phyloP scores from a whole-genome alignment of 23 tunicate genomes.

The Halocynthia aurantium region DNA sequence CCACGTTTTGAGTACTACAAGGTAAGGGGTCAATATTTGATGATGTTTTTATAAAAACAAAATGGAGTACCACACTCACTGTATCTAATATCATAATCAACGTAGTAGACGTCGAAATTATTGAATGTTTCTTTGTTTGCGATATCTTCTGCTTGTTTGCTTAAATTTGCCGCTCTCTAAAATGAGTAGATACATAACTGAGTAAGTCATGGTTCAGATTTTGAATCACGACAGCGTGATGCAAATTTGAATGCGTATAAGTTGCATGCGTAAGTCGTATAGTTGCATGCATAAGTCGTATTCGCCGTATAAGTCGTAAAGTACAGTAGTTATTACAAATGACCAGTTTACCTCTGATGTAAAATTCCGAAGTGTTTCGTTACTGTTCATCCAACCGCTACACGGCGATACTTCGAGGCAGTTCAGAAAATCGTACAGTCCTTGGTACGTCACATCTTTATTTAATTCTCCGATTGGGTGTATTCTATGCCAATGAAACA shows the following conservation, averaged over 20 bases:
- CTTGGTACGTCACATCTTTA: slow-evolving; percentile 65
- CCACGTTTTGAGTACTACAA: slow-evolving; percentile 48
- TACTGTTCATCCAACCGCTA: slow-evolving; percentile 95
- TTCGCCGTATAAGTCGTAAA: neutral
- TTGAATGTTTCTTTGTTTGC: slow-evolving; percentile 28
- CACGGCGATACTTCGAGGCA: slow-evolving; percentile 91
- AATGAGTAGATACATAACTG: neutral
- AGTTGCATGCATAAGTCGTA: neutral
- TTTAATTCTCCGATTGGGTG: slow-evolving; percentile 79
- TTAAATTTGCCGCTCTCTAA: slow-evolving; percentile 74
- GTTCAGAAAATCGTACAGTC: slow-evolving; percentile 62
- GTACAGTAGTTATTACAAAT: neutral
- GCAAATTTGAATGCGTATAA: neutral
- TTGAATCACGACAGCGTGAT: too few species aligned
- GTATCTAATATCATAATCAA: slow-evolving; percentile 47
- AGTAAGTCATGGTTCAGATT: too few species aligned
- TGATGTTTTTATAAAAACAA: neutral
- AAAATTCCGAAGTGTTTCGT: slow-evolving; percentile 64
- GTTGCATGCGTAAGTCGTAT: neutral
- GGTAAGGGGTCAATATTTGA: neutral
- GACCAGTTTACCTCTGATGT: slow-evolving; percentile 52
- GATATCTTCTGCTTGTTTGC: slow-evolving; percentile 49
- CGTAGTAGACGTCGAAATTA: slow-evolving; percentile 41
- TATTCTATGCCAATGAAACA: slow-evolving; percentile 17
- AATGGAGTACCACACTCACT: slow-evolving; percentile 22